Evolutionary conservation across 2,888 invertebrate genomes (phyloP).

Genomic region (Ommatoiulus sabulosus): DNA sequence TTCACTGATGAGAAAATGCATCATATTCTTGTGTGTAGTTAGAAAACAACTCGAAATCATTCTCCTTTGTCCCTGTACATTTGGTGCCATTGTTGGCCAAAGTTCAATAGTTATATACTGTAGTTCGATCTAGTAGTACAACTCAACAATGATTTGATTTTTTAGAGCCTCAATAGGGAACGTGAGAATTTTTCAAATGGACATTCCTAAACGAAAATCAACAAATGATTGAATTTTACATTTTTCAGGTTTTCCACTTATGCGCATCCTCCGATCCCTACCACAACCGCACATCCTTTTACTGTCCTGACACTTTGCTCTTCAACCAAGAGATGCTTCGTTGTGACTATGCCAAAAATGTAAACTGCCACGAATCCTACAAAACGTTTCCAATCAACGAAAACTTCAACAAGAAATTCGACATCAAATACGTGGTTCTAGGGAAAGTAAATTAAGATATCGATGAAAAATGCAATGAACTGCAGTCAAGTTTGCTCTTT

Average conservation of each 20-base stretch:
- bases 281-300: conserved; percentile 59
- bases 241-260: conserved; percentile 57
- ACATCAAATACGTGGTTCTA: conserved; percentile 58
- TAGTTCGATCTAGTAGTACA: no score
- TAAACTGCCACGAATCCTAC: conserved; percentile 59
- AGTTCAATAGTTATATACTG: no score
- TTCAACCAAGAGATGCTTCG: conserved; percentile 58
- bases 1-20: not conserved
- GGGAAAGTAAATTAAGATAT: conserved; percentile 57
- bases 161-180: not conserved
- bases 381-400: conserved; percentile 57
- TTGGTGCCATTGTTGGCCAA: no score
- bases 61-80: no score
- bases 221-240: not conserved
- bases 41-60: no score
- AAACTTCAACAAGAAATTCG: conserved; percentile 58
- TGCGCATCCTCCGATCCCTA: conserved; percentile 59
- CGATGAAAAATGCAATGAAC: not conserved
- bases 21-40: no score
- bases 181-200: not conserved
- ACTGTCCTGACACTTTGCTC: conserved; percentile 57
- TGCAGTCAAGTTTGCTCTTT: not conserved
- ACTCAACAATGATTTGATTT: no score
- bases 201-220: not conserved
- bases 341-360: conserved; percentile 58